Evolutionary conservation across 2,797 vertebrate genomes (phyloP).

Genomic region (Furcifer pardalis): DNA sequence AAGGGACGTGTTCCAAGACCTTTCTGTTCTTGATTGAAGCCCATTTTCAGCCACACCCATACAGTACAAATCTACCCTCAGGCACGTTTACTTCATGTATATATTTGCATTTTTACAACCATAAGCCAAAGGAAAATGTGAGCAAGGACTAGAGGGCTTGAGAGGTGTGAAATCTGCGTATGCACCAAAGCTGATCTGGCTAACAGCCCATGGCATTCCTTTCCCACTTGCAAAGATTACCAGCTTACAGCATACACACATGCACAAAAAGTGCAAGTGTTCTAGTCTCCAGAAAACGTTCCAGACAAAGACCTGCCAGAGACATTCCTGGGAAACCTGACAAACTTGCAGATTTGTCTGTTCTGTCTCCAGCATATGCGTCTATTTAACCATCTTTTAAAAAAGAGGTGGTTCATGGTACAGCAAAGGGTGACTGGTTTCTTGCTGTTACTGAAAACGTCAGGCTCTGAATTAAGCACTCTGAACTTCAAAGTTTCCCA

Average conservation of each 20-base stretch:
- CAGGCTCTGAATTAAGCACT: slow-evolving; percentile 53
- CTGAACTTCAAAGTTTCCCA: slow-evolving; percentile 50
- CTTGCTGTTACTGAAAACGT: slow-evolving; percentile 47
- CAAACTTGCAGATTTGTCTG: slow-evolving; percentile 66
- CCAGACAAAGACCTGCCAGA: slow-evolving; percentile 73
- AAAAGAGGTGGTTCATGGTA: slow-evolving; percentile 45
- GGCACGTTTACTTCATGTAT: slow-evolving; percentile 36
- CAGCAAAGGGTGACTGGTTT: slow-evolving; percentile 45
- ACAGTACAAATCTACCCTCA: slow-evolving; percentile 28
- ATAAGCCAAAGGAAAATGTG: slow-evolving; percentile 36
- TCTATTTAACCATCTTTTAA: slow-evolving; percentile 50
- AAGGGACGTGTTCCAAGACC: background rate
- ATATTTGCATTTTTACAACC: slow-evolving; percentile 46
- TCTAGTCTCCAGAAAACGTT: slow-evolving; percentile 66
- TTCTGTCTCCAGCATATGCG: slow-evolving; percentile 62
- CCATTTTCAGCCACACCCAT: slow-evolving; percentile 19
- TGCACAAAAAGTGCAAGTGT: slow-evolving; percentile 54
- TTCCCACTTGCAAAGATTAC: slow-evolving; percentile 50
- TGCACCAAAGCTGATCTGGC: slow-evolving; percentile 48
- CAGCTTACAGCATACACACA: slow-evolving; percentile 66
- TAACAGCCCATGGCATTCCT: slow-evolving; percentile 60
- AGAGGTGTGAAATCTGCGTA: slow-evolving; percentile 58
- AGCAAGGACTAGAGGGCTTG: slow-evolving; percentile 28
- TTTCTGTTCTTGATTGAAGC: slow-evolving; percentile 10
- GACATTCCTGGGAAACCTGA: slow-evolving; percentile 75